phyloP scores from a whole-genome alignment of 2,113 vertebrate species.

The Sander lucioperca region DNA sequence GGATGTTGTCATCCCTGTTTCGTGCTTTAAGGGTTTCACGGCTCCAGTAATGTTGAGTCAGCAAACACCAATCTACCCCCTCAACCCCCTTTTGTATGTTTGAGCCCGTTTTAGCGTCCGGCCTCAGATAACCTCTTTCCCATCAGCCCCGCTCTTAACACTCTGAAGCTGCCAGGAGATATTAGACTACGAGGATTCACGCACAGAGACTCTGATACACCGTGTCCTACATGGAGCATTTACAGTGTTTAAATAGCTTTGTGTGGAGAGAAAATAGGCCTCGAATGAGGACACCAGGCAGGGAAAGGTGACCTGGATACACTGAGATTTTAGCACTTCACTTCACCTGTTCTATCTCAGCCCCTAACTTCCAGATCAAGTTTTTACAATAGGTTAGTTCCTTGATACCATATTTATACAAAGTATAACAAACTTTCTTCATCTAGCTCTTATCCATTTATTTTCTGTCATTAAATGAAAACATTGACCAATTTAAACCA shows the following conservation, averaged over 20 bases:
- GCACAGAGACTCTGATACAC: background rate
- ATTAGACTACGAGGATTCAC: background rate
- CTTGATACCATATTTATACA: background rate
- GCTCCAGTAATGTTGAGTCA: slow-evolving; percentile 39
- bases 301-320: slow-evolving; percentile 49
- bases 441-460: background rate
- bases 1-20: background rate
- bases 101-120: slow-evolving; percentile 2
- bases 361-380: background rate
- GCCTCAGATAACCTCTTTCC: slow-evolving; percentile 41
- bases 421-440: background rate
- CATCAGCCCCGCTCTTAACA: background rate
- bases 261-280: slow-evolving; percentile 42
- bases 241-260: slow-evolving; percentile 34
- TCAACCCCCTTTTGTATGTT: background rate
- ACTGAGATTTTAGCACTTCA: slow-evolving; percentile 3
- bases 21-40: background rate
- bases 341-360: slow-evolving; percentile 16
- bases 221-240: background rate
- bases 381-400: background rate
- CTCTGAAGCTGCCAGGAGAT: background rate
- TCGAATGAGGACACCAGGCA: slow-evolving; percentile 40
- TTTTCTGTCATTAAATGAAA: no score
- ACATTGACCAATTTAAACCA: no score
- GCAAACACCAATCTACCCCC: background rate